Evolutionary conservation across 2,113 vertebrate species (phyloP).

Genomic region (Percopsis transmontana): DNA sequence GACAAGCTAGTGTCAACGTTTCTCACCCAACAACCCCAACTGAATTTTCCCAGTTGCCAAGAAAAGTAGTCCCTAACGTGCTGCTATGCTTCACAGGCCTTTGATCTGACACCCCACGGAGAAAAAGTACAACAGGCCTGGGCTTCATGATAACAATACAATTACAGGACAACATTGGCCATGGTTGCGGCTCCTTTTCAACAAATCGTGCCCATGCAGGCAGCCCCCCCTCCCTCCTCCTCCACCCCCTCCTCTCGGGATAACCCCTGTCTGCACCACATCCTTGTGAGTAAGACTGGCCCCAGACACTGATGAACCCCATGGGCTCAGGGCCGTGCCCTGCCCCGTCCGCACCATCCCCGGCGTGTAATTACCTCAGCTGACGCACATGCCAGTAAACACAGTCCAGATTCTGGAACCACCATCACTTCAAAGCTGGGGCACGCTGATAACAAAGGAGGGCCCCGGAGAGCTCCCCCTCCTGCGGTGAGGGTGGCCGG

Average conservation of each 20-base stretch:
- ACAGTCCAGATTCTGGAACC: slow-evolving; percentile 67
- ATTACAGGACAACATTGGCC: slow-evolving; percentile 42
- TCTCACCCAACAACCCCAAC: slow-evolving; percentile 1
- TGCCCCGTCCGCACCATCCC: slow-evolving; percentile 42
- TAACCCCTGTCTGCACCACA: slow-evolving; percentile 60
- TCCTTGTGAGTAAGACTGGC: slow-evolving; percentile 74
- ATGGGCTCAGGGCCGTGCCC: not conserved
- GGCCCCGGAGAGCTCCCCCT: slow-evolving; percentile 45
- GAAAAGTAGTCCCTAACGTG: slow-evolving; percentile 26
- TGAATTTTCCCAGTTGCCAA: slow-evolving; percentile 15
- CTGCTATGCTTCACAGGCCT: slow-evolving; percentile 29
- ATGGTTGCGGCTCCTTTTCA: slow-evolving; percentile 30
- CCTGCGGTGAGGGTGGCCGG: slow-evolving; percentile 11
- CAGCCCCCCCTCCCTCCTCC: slow-evolving; percentile 26
- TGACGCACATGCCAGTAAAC: slow-evolving; percentile 72
- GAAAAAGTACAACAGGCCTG: slow-evolving; percentile 48
- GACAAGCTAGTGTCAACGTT: not conserved
- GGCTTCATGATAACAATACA: slow-evolving; percentile 52
- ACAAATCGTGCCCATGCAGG: slow-evolving; percentile 48
- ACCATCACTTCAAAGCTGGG: slow-evolving; percentile 72
- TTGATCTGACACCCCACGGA: slow-evolving; percentile 49
- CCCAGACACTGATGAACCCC: slow-evolving; percentile 60
- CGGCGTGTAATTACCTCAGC: slow-evolving; percentile 64
- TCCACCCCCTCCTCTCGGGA: slow-evolving; percentile 22
- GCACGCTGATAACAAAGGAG: slow-evolving; percentile 73